phyloP scores from a whole-genome alignment of 2,888 invertebrate genomes.

The Athetis lepigone region DNA sequence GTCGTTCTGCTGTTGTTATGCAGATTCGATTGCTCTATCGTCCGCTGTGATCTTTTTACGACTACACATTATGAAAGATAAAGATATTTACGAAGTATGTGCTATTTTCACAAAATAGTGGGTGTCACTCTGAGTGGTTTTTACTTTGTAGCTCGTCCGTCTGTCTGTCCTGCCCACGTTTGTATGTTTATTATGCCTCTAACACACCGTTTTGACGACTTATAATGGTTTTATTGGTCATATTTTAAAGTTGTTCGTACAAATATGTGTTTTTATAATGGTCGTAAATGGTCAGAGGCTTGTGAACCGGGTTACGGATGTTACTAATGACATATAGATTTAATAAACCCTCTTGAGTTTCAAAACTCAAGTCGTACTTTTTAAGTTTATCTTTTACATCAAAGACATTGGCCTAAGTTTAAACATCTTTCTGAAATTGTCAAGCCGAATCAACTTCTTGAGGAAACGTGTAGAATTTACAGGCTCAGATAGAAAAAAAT shows the following conservation, averaged over 20 bases:
- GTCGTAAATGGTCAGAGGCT: conserved; percentile 45
- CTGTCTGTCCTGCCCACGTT: conserved; percentile 48
- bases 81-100: conserved; percentile 37
- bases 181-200: conserved; percentile 40
- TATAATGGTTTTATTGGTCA: conserved; percentile 58
- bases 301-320: conserved; percentile 35
- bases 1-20: conserved; percentile 59
- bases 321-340: conserved; percentile 25
- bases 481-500: no score
- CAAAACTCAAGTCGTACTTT: neutral
- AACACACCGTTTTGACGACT: conserved; percentile 50
- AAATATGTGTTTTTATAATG: conserved; percentile 53
- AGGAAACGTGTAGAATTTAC: no score
- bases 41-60: conserved; percentile 38
- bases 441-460: no score
- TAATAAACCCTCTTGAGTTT: conserved; percentile 22
- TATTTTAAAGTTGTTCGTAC: conserved; percentile 53
- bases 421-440: no score
- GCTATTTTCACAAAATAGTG: conserved; percentile 36
- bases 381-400: no score
- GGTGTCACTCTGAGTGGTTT: conserved; percentile 38
- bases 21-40: conserved; percentile 56
- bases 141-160: conserved; percentile 30
- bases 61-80: conserved; percentile 45
- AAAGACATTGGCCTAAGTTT: no score